Evolutionary conservation across 2,113 vertebrate species (phyloP), one percentile per base, ranked within the genome.

Genomic region (Syngnathus typhle): DNA sequence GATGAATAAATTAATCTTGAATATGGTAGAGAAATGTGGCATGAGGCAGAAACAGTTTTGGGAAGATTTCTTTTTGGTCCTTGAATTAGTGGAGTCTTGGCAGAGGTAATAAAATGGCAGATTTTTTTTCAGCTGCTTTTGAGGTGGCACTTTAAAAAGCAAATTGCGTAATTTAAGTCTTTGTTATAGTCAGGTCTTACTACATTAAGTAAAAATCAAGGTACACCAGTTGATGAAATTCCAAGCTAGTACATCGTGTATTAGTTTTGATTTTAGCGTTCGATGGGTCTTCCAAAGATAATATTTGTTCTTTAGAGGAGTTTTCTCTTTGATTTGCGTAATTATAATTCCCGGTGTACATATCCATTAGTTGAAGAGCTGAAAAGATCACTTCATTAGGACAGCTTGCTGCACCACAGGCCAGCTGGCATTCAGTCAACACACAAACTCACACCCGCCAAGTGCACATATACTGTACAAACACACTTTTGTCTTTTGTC

Each of bases 361-460:
- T 63, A 80, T 77, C 75, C 69, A 78, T 76, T 78, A 62, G 71
- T 80, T 72, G 49, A 60, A 60, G 38, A 64, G 56, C 32, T 1
- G 23, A 65, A 70, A 49, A 68, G 73, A 78, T 82, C 74, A 79
- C 73, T 86, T 85, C 76, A 85, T 85, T 85, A 75, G 80, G 70
- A 80, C 84, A 86, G 80, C 79, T 82, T 85, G 84, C 71, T 66
- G 66, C 78, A 76, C 86, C 62, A 78, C 78, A 79, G 71, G 83
- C 78, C 78, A 84, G 76, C 73, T 86, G 83, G 84, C 78, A 81
- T 66, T 67, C 44, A 75, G 60, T 80, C 77, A 86, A 78, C 43
- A 66, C 58, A 56, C 2, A 54, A 59, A 59, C 37, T 18, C 60
- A 58, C 60, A 60, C 65, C 72, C 44, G 65, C n/a, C 68, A 60